A percentile compares a stretch with the other conserved stretches of the same genome.
phyloP scores from a whole-genome alignment of 2,797 vertebrate genomes.

The Lophius americanus region DNA sequence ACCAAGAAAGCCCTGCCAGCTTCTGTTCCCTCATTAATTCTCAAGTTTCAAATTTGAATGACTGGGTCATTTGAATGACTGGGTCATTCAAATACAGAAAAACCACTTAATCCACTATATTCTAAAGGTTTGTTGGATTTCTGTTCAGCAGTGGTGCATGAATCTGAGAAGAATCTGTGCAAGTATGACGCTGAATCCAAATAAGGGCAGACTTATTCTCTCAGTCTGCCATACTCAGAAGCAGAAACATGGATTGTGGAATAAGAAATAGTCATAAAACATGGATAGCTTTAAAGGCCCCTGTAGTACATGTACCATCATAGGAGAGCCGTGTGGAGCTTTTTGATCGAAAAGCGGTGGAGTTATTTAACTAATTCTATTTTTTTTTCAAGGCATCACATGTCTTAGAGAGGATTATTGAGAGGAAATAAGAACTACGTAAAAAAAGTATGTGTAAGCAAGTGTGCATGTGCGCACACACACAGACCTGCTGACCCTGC shows the following conservation, averaged over 20 bases:
- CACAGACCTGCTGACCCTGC: constrained; percentile 50
- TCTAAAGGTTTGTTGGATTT: constrained; percentile 46
- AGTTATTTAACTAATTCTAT: constrained; percentile 68
- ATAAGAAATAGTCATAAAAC: constrained; percentile 56
- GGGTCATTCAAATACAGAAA: constrained; percentile 60
- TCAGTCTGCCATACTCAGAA: constrained; percentile 32
- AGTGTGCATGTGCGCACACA: constrained; percentile 40
- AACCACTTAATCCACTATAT: constrained; percentile 66
- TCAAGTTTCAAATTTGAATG: constrained; percentile 72
- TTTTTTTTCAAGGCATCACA: constrained; percentile 59
- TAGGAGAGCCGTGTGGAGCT: constrained; percentile 39
- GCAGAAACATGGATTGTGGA: constrained; percentile 29
- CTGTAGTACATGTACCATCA: constrained; percentile 7
- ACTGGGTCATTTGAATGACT: constrained; percentile 64
- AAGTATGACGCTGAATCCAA: constrained; percentile 33
- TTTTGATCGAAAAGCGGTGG: constrained; percentile 45
- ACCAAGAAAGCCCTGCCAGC: neutral
- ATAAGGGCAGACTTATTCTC: constrained; percentile 14
- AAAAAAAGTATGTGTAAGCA: constrained; percentile 54
- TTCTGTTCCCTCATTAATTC: constrained; percentile 23
- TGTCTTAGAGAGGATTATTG: constrained; percentile 41
- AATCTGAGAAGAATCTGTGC: constrained; percentile 30
- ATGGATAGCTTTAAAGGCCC: constrained; percentile 38
- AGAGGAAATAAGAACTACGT: constrained; percentile 52
- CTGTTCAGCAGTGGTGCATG: constrained; percentile 21